Base-by-base conservation (phyloP, 2,113 vertebrate genomes). In the Nematolebias whitei region DNA sequence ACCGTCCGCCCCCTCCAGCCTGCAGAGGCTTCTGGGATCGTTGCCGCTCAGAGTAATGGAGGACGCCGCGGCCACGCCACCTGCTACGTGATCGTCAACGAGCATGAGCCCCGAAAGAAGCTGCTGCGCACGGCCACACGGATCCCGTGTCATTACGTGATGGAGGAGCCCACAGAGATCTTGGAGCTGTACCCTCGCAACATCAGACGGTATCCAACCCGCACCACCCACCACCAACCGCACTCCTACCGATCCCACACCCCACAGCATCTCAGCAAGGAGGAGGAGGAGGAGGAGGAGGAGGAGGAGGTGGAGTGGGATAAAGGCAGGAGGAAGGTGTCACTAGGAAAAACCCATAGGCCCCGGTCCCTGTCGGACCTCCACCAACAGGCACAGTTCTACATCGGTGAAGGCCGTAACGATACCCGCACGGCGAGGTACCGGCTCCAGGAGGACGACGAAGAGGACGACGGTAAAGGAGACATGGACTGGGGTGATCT, bases 81-180 rank as follows among this genome's bases (percentile, higher is more conserved):
- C 22, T 92, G 92, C 32, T 96, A 96, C 45, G 91, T 93, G 19
- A 69, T 97, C 2, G 84, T 97, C 45, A 95, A 95, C 0, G 96
- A 97, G 78, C 92, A 88, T 0, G 93, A 95, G 22, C 59, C 93
- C 59, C 88, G 89, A 52, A 92, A 90, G 65, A 95, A 94, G 68
- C 44, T 91, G 0, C 69, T 88, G 13, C 93, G 91, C 24, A 87
- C 93, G 0, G 62, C 92, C 14, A 90, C 91, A 1, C 88, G 94
- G 11, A 71, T 94, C 32, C 95, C 94, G 5, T 90, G 92, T 16
- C 95, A 93, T 63, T 91, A 93, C 64, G 85, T 92, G 60, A 88
- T 92, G 67, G 93, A 94, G 0, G 93, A 93, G 38, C 65, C 90
- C 0, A 61, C 89, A 0, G 93, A 95, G 2, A 57, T 94, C 0